These are phyloP conservation scores for Loriculus beryllinus DNA, from an alignment of 2,797 vertebrate species.

Conservation along the genomic window DNA sequence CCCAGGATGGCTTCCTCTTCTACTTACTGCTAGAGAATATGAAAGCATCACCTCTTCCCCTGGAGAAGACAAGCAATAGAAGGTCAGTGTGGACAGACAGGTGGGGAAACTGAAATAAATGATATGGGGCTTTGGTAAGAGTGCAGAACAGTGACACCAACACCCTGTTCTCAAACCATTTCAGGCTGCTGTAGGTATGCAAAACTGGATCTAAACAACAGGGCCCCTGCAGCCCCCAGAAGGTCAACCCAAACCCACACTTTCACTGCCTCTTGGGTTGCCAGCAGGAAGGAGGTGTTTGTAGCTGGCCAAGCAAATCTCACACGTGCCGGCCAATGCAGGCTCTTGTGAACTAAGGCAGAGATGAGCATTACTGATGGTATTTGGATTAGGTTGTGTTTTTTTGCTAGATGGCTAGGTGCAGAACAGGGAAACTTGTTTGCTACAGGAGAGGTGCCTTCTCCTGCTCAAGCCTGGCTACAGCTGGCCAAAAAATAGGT, in stretches of 20 bases:
- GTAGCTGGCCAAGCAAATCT: neutral
- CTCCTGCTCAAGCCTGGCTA: neutral
- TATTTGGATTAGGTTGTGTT: neutral
- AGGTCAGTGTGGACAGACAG: neutral
- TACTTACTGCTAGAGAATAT: neutral
- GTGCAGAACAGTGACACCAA: neutral
- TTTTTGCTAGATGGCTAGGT: neutral
- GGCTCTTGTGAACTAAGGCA: neutral
- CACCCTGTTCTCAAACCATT: neutral
- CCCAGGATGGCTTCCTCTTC: neutral
- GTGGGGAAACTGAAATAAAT: neutral
- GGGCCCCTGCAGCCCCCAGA: neutral
- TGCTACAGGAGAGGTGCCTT: neutral
- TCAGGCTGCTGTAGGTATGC: neutral
- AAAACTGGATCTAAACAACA: neutral
- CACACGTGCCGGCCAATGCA: rapidly evolving
- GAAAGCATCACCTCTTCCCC: neutral
- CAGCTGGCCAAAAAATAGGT: neutral
- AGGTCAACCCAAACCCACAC: slow-evolving; percentile 24
- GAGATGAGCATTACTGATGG: neutral
- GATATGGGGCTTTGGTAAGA: neutral
- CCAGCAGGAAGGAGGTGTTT: neutral
- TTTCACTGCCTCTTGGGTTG: neutral
- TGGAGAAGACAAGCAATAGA: neutral
- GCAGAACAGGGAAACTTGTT: neutral